Conservation (phyloP, 2,113 vertebrate species). For the Xiphophorus couchianus region DNA sequence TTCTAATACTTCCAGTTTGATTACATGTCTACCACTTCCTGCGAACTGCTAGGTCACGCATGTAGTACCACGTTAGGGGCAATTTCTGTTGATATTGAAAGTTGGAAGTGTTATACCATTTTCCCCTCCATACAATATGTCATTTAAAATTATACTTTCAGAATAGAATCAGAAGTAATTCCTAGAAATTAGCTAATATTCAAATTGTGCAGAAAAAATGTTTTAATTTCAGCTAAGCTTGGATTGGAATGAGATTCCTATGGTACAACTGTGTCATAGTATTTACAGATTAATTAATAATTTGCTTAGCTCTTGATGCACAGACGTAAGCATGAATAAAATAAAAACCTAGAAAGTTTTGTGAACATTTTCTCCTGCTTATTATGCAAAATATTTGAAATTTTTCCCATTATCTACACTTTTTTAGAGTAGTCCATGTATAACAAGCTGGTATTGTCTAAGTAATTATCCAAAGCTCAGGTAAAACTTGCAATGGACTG, state of each 20-base stretch:
- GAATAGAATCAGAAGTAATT: too few relatives aligned
- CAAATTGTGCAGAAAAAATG: too few relatives aligned
- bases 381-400: not conserved
- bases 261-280: too few relatives aligned
- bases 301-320: too few relatives aligned
- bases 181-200: too few relatives aligned
- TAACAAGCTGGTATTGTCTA: not conserved
- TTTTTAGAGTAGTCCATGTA: not conserved
- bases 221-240: too few relatives aligned
- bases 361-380: not conserved
- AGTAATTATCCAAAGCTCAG: not conserved
- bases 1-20: not conserved
- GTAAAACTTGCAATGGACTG: not conserved
- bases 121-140: not conserved
- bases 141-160: not conserved
- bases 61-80: not conserved
- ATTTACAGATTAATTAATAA: too few relatives aligned
- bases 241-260: too few relatives aligned
- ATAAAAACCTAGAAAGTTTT: not conserved
- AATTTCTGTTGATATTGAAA: not conserved
- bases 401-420: not conserved
- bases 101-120: not conserved
- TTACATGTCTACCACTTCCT: not conserved
- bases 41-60: not conserved
- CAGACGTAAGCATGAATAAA: not conserved